Evolutionary conservation across 2,888 invertebrate species (phyloP).

Genomic region (Gandaritis pyraliata): DNA sequence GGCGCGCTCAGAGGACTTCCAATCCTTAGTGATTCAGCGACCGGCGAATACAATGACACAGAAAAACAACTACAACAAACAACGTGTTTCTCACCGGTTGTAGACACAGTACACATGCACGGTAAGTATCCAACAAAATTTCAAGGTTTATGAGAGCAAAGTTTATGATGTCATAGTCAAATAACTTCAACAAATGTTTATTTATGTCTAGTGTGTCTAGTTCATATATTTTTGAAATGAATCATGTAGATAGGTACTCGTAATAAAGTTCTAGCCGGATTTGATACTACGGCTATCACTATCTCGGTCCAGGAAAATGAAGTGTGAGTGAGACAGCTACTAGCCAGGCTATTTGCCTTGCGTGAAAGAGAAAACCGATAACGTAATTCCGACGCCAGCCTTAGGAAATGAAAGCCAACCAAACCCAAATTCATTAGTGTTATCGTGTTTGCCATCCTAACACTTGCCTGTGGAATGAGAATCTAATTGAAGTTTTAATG

Average conservation of each 20-base stretch:
- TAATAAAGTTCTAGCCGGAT: constrained; percentile 41
- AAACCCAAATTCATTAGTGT: constrained; percentile 73
- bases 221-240: constrained; percentile 6
- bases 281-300: constrained; percentile 44
- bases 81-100: no score
- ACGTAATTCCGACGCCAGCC: constrained; percentile 61
- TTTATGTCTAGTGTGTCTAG: no score
- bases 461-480: constrained; percentile 54
- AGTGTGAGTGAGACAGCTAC: constrained; percentile 42
- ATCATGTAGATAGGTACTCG: constrained; percentile 24
- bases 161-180: no score
- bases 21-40: no score
- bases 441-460: constrained; percentile 65
- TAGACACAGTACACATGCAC: no score
- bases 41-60: no score
- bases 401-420: constrained; percentile 70
- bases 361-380: constrained; percentile 45
- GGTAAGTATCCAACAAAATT: no score
- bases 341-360: constrained; percentile 26
- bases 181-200: no score
- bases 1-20: no score
- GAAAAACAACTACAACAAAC: no score
- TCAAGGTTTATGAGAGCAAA: no score
- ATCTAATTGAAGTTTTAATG: constrained; percentile 40
- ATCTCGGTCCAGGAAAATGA: constrained; percentile 48